phyloP scores from a whole-genome alignment of 2,888 invertebrate genomes.

The Ochropleura leucogaster region DNA sequence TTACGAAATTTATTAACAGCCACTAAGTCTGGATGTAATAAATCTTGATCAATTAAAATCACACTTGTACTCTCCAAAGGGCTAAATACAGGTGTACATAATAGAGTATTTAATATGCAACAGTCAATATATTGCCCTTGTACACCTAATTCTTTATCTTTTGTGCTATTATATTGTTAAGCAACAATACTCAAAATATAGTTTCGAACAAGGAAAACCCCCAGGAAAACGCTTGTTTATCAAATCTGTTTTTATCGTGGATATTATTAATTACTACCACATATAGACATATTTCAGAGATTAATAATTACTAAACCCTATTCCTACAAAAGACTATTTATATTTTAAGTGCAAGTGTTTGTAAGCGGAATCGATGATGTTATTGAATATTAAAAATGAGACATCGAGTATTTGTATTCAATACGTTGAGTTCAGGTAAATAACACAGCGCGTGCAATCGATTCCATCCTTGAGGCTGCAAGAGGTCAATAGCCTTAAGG shows the following conservation, averaged over 20 bases:
- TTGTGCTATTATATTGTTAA: not conserved
- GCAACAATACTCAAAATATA: too few species aligned
- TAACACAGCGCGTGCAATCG: constrained; percentile 62
- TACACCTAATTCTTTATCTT: not conserved
- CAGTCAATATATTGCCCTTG: not conserved
- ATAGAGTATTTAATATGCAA: not conserved
- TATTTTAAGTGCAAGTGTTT: constrained; percentile 56
- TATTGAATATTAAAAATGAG: constrained; percentile 66
- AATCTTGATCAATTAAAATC: not conserved
- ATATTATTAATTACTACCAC: not conserved
- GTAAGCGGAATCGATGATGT: constrained; percentile 47
- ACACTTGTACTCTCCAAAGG: not conserved
- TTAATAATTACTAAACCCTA: constrained; percentile 22
- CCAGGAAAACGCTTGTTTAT: not conserved
- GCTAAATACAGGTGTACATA: not conserved
- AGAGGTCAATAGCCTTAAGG: constrained; percentile 70
- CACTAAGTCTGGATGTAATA: too few species aligned
- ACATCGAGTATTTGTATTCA: constrained; percentile 65
- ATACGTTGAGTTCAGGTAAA: constrained; percentile 64
- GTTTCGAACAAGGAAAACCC: not conserved
- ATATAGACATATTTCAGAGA: not conserved
- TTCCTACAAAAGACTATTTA: constrained; percentile 30
- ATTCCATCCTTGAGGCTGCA: constrained; percentile 68
- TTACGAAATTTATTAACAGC: too few species aligned
- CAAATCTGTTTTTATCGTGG: not conserved